Percentiles rank a stretch among this genome's conserved stretches.
phyloP scores from a whole-genome alignment of 2,888 invertebrate genomes.

The Acholoe squamosa region DNA sequence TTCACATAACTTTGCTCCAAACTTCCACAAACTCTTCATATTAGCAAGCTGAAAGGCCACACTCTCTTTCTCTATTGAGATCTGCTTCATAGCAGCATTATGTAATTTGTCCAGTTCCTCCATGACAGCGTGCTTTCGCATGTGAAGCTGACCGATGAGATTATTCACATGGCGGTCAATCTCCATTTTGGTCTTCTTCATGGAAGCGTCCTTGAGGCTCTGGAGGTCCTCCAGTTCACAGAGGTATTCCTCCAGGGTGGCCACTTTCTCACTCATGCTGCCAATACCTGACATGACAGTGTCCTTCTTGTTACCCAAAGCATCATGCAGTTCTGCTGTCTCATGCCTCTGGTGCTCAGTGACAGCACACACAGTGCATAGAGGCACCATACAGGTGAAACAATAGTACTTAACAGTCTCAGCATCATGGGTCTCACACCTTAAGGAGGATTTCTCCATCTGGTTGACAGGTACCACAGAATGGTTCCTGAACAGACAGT shows the following conservation, averaged over 20 bases:
- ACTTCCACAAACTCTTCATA: conserved; percentile 71
- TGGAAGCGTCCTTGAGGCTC: conserved; percentile 68
- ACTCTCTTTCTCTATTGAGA: conserved; percentile 69
- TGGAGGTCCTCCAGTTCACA: conserved; percentile 68
- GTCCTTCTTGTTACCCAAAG: conserved; percentile 68
- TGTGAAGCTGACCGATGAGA: conserved; percentile 67
- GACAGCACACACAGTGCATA: conserved; percentile 70
- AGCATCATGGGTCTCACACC: conserved; percentile 69
- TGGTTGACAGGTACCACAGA: conserved; percentile 67
- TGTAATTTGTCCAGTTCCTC: conserved; percentile 68
- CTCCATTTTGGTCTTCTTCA: conserved; percentile 69
- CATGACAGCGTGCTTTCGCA: conserved; percentile 66
- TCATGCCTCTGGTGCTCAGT: conserved; percentile 68
- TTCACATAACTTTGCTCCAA: conserved; percentile 70
- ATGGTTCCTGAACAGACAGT: conserved; percentile 69
- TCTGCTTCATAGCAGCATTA: conserved; percentile 64
- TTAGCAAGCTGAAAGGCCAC: conserved; percentile 68
- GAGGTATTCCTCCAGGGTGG: conserved; percentile 66
- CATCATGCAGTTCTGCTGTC: conserved; percentile 66
- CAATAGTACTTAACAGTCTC: conserved; percentile 70
- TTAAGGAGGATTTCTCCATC: conserved; percentile 67
- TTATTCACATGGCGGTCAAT: conserved; percentile 68
- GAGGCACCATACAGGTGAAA: conserved; percentile 67
- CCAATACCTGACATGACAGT: conserved; percentile 63
- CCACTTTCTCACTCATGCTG: conserved; percentile 68